Base-by-base conservation (phyloP, 2,797 vertebrate genomes). In the Pseudotriccus pelzelni region DNA sequence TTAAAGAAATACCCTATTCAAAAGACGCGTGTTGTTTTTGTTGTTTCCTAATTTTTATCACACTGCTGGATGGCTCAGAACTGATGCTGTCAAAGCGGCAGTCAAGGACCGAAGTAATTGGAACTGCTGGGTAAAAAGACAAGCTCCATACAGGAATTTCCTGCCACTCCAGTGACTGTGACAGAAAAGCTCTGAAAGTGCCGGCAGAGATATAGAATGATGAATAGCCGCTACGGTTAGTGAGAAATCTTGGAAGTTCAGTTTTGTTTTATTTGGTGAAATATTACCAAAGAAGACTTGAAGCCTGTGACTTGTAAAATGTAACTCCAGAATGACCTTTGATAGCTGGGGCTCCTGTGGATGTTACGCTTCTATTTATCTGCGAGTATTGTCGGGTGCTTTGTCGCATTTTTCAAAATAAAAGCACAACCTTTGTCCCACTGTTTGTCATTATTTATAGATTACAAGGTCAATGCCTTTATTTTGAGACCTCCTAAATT, bases 101-200 rank as follows among this genome's bases (percentile, higher is more conserved):
- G 84, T 96, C 92, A 90, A 97, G 93, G 90, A 96, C 75, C 0
- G 84, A 92, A 94, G 92, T 97, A 97, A 97, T 97, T 97, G 97
- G 96, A 97, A 93, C 93, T 94, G 94, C 96, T 96, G 93, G 95
- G 78, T 94, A 89, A 94, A 96, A 96, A 96, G 96, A 96, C 94
- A 96, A 95, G 90, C 90, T 93, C 84, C 41, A 10, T 84, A 91
- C 87, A 96, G 76, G 93, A 95, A 92, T 96, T 96, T 96, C 94
- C 95, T 97, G 95, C 84, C 90, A 95, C 84, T 95, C 78, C 3
- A 20, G 88, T 84, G 92, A 58, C 83, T 95, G 93, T 96, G 90
- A 95, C 84, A 94, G 90, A 94, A 97, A 94, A 90, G 82, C 94
- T 93, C 92, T 81, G 84, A 96, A 95, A 96, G 87, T 84, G 90